phyloP scores from a whole-genome alignment of 2,888 invertebrate genomes.

The Lepidochrysops patricia region DNA sequence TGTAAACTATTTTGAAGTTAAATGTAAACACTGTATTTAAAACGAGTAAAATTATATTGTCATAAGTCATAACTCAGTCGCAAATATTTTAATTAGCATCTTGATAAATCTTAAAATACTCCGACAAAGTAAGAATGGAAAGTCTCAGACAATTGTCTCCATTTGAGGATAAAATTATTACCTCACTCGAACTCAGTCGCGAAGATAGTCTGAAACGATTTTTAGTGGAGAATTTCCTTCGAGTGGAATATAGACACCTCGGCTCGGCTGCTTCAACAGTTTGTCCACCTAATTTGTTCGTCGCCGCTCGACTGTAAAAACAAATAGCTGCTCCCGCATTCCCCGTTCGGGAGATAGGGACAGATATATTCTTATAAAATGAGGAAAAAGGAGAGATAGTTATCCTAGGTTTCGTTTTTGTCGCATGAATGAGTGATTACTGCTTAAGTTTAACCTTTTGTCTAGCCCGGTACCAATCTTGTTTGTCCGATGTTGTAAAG shows the following conservation, averaged over 20 bases:
- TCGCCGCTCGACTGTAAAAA: conserved; percentile 69
- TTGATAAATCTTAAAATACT: neutral
- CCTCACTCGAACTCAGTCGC: conserved; percentile 52
- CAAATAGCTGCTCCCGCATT: conserved; percentile 66
- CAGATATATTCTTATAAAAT: conserved; percentile 46
- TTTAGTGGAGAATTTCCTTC: conserved; percentile 60
- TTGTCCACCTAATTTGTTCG: conserved; percentile 75
- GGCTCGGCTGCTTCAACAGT: conserved; percentile 67
- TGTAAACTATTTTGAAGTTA: neutral
- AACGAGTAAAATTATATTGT: neutral
- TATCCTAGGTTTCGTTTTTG: conserved; percentile 42
- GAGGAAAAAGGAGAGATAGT: conserved; percentile 51
- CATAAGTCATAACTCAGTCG: neutral
- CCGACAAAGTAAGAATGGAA: neutral
- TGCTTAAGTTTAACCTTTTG: conserved; percentile 61
- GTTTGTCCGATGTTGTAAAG: conserved; percentile 56
- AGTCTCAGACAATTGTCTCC: conserved; percentile 27
- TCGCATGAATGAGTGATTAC: conserved; percentile 60
- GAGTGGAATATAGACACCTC: conserved; percentile 69
- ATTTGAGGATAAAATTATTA: conserved; percentile 60
- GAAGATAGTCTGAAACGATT: conserved; percentile 52
- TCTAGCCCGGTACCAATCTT: conserved; percentile 49
- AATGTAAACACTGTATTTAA: neutral
- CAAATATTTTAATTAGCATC: neutral
- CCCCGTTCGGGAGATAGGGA: conserved; percentile 56